Evolutionary conservation across 2,797 vertebrate genomes (phyloP).

Genomic region (Staurois parvus): DNA sequence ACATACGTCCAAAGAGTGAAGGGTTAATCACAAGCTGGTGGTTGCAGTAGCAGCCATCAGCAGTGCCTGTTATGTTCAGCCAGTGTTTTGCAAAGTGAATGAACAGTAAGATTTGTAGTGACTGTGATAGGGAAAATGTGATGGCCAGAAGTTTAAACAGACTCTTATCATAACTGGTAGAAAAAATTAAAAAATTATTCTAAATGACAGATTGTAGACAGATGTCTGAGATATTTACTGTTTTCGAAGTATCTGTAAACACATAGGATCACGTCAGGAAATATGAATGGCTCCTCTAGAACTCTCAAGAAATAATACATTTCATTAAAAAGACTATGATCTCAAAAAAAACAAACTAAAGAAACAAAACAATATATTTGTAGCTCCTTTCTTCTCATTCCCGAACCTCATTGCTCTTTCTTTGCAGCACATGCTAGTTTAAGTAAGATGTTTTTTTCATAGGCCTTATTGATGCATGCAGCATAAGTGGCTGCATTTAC

Average conservation of each 20-base stretch:
- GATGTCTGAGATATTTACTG: conserved; percentile 53
- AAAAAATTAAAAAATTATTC: conserved; percentile 6
- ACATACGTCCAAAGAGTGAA: too few species aligned
- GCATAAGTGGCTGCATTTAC: conserved; percentile 35
- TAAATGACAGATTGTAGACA: conserved; percentile 52
- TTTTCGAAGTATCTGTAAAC: conserved; percentile 56
- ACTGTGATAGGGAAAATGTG: conserved; percentile 2
- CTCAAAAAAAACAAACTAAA: conserved; percentile 57
- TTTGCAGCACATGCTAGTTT: conserved; percentile 51
- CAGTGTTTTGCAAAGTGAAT: conserved; percentile 42
- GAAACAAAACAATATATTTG: conserved; percentile 56
- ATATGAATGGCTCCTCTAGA: conserved; percentile 57
- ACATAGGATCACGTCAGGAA: conserved; percentile 52
- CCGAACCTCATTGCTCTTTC: conserved; percentile 32
- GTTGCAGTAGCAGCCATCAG: too few species aligned
- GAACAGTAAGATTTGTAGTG: conserved; percentile 19
- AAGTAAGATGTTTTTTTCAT: conserved; percentile 51
- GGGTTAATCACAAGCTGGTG: too few species aligned
- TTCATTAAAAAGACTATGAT: conserved; percentile 60
- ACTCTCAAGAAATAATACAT: conserved; percentile 56
- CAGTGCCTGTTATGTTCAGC: too few species aligned
- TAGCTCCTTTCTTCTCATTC: conserved; percentile 55
- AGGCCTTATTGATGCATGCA: conserved; percentile 34
- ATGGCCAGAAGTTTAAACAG: conserved; percentile 26
- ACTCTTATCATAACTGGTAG: conserved; percentile 12